A percentile compares a stretch with the other conserved stretches of the same genome.
Conservation (phyloP, 64 coral and sea anemone genomes). For the Stichodactyla mertensii region DNA sequence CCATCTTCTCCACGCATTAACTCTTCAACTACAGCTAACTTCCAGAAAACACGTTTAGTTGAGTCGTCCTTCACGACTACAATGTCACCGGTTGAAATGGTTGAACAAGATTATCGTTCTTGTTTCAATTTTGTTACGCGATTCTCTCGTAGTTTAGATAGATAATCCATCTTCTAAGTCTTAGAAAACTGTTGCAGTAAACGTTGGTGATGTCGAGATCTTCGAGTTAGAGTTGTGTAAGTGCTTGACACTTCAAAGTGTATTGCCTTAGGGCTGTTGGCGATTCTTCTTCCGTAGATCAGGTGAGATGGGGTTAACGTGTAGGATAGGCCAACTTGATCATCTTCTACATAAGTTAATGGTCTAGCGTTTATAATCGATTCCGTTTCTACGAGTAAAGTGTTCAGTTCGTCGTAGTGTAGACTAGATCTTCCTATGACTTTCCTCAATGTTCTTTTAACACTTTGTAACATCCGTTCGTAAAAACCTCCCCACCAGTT, state of each 20-base stretch:
- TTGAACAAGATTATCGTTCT: not conserved
- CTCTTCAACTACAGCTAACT: conserved; percentile 41
- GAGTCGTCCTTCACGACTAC: conserved; percentile 64
- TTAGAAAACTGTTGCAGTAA: conserved; percentile 54
- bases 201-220: not conserved
- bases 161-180: conserved; percentile 46
- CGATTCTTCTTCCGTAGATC: not conserved
- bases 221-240: no score
- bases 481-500: conserved; percentile 39
- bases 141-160: conserved; percentile 42
- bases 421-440: conserved; percentile 29
- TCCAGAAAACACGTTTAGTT: conserved; percentile 29
- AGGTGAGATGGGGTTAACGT: conserved; percentile 22
- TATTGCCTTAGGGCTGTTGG: no score
- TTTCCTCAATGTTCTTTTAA: conserved; percentile 34
- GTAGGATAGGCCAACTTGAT: conserved; percentile 35
- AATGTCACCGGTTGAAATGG: conserved; percentile 31
- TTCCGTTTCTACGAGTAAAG: conserved; percentile 48
- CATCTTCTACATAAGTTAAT: conserved; percentile 55
- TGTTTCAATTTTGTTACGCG: conserved; percentile 9
- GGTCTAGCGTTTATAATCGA: conserved; percentile 55
- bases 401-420: conserved; percentile 38
- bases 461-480: conserved; percentile 27
- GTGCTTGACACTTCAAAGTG: no score
- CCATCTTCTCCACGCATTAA: conserved; percentile 31